phyloP scores from a whole-genome alignment of 2,113 vertebrate genomes.

The Circaetus cinerascens region DNA sequence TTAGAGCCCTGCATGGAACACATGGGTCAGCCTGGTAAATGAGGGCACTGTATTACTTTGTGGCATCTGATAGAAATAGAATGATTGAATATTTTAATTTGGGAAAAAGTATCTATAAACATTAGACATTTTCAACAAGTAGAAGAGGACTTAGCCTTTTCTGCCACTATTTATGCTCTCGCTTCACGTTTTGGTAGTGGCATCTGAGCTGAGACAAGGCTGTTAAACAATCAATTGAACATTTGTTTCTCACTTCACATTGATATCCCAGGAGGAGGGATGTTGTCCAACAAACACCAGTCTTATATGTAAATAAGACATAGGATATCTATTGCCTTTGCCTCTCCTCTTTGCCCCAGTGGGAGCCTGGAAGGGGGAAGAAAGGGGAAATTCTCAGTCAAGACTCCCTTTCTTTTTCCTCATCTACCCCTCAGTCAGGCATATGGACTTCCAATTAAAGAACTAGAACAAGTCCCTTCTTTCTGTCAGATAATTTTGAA shows the following conservation, averaged over 20 bases:
- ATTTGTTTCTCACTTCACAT: slow-evolving; percentile 32
- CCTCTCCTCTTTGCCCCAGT: background rate
- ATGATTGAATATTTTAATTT: background rate
- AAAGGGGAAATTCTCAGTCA: background rate
- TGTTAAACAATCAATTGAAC: slow-evolving; percentile 36
- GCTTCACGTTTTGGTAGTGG: background rate
- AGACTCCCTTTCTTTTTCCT: background rate
- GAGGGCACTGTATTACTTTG: background rate
- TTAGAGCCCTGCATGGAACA: background rate
- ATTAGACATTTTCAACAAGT: background rate
- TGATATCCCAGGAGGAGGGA: slow-evolving; percentile 3
- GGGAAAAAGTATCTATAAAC: background rate
- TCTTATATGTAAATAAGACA: slow-evolving; percentile 16
- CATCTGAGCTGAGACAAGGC: background rate
- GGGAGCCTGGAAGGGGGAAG: background rate
- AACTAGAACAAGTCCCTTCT: background rate
- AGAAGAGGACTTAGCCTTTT: background rate
- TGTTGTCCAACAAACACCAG: background rate
- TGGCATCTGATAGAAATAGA: background rate
- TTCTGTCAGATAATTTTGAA: background rate
- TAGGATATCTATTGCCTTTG: background rate
- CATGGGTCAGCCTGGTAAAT: background rate
- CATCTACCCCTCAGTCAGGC: background rate
- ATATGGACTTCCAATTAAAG: background rate
- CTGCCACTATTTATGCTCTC: background rate